phyloP scores from a whole-genome alignment of 2,797 vertebrate species.

The Muscicapa striata region DNA sequence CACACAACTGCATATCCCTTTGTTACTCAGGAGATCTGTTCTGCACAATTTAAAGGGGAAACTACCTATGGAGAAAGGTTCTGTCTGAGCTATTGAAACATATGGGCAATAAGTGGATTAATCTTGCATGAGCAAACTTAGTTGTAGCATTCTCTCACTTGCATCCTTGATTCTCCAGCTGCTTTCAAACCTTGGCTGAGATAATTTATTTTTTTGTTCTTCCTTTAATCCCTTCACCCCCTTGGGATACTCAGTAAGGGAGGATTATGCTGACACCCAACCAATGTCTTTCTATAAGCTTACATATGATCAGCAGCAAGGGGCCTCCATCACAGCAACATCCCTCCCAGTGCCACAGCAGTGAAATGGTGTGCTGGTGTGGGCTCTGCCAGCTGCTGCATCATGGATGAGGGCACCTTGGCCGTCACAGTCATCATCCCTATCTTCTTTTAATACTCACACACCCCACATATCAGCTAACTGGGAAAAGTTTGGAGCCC shows the following conservation, averaged over 20 bases:
- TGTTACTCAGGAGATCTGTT: not conserved
- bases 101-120: not conserved
- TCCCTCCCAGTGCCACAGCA: not conserved
- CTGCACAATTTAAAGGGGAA: not conserved
- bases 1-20: not conserved
- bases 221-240: not conserved
- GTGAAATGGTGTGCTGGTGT: not conserved
- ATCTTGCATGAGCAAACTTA: not conserved
- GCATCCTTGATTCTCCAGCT: not conserved
- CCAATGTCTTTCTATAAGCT: not conserved
- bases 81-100: not conserved
- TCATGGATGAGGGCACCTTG: not conserved
- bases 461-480: not conserved
- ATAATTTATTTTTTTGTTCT: not conserved
- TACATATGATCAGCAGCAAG: not conserved
- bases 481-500: not conserved
- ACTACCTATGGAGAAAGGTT: not conserved
- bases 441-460: not conserved
- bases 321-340: rapidly evolving
- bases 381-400: not conserved
- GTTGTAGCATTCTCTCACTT: not conserved
- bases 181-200: not conserved
- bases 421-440: not conserved
- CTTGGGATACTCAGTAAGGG: not conserved
- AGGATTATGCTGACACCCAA: not conserved